Evolutionary conservation across 2,113 vertebrate species (phyloP).

Genomic region (Donacobius atricapilla): DNA sequence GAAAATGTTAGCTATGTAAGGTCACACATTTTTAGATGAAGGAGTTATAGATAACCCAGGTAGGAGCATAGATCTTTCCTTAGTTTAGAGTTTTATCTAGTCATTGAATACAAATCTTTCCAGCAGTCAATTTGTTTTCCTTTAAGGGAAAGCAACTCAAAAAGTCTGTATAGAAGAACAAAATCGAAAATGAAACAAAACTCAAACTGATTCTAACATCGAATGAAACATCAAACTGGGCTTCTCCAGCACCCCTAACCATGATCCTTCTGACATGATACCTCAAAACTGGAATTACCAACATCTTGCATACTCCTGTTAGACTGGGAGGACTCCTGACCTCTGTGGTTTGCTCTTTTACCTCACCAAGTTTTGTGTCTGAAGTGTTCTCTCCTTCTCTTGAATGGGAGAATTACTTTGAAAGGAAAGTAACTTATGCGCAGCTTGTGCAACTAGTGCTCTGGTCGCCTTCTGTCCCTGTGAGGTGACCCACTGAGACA

Average conservation of each 20-base stretch:
- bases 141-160: not conserved
- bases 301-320: not conserved
- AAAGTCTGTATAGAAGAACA: not conserved
- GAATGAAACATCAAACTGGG: not conserved
- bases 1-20: not conserved
- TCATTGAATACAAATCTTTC: not conserved
- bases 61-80: not conserved
- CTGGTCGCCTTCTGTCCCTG: not conserved
- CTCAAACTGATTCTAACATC: not conserved
- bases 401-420: not conserved
- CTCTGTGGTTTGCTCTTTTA: not conserved
- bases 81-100: not conserved
- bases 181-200: not conserved
- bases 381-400: not conserved
- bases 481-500: not conserved
- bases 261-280: not conserved
- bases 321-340: not conserved
- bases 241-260: not conserved
- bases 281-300: not conserved
- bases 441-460: fast-evolving
- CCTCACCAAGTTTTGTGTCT: not conserved
- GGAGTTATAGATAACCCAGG: not conserved
- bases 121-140: not conserved
- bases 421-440: not conserved
- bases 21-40: not conserved